A percentile compares a stretch with the other conserved stretches of the same genome.
These are phyloP conservation scores for Festucalex cinctus DNA, from an alignment of 2,113 vertebrate species.

Conservation along the genomic window DNA sequence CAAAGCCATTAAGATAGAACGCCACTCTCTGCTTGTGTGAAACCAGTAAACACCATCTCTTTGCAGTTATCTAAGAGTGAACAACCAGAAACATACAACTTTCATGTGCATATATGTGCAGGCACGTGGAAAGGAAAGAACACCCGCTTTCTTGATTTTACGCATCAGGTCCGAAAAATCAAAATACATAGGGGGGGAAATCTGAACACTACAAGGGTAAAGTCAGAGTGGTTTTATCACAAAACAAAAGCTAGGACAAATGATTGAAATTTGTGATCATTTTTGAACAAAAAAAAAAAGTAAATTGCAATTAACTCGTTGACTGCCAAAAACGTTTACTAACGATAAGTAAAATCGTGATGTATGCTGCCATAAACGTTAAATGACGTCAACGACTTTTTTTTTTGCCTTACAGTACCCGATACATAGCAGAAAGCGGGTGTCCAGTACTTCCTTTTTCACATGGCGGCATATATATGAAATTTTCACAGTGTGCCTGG, in stretches of 20 bases:
- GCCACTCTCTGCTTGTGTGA: conserved; percentile 89
- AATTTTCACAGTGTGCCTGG: conserved; percentile 5
- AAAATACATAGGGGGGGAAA: background rate
- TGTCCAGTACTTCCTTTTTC: background rate
- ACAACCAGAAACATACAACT: conserved; percentile 79
- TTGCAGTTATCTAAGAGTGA: conserved; percentile 94
- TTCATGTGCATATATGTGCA: background rate
- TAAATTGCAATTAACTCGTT: too few species aligned
- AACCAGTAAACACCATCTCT: conserved; percentile 94
- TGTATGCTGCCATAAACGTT: too few species aligned
- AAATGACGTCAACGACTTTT: too few species aligned
- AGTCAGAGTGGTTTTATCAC: too few species aligned
- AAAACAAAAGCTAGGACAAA: too few species aligned
- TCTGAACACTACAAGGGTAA: too few species aligned
- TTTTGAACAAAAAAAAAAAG: too few species aligned
- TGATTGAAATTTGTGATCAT: too few species aligned
- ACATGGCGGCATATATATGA: conserved; percentile 1
- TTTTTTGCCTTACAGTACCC: background rate
- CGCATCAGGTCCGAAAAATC: background rate
- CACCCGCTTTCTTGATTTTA: background rate
- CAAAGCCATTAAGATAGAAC: conserved; percentile 87
- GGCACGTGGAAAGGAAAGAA: background rate
- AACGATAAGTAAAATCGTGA: too few species aligned
- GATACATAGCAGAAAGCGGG: background rate
- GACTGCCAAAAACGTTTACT: too few species aligned